These are phyloP conservation scores for Cephus rjabovi DNA, from an alignment of 2,888 invertebrate species.

Conservation along the genomic window DNA sequence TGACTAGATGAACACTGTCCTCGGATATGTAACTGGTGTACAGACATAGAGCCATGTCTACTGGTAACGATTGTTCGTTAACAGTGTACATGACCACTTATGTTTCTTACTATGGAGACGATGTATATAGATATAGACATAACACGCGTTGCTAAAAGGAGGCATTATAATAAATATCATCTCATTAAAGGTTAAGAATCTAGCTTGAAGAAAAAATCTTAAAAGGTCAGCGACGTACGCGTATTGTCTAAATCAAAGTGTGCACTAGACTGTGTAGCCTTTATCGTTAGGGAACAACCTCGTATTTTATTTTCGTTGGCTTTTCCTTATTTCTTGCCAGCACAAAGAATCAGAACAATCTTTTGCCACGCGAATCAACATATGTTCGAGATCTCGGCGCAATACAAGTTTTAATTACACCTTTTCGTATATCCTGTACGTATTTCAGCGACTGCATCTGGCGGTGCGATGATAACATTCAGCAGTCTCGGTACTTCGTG, in stretches of 20 bases:
- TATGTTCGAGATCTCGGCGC: constrained; percentile 27
- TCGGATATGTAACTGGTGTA: neutral
- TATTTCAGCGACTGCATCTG: constrained; percentile 47
- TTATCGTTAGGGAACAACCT: neutral
- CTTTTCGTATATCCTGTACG: constrained; percentile 30
- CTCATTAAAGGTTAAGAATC: neutral
- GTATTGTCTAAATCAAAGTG: neutral
- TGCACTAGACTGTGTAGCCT: neutral
- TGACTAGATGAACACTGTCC: neutral
- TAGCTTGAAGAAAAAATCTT: neutral
- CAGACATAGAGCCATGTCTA: neutral
- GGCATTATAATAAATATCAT: neutral
- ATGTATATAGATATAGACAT: neutral
- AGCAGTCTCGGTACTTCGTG: constrained; percentile 23
- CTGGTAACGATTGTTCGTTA: neutral
- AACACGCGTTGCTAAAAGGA: neutral
- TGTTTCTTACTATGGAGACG: neutral
- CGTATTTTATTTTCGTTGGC: neutral
- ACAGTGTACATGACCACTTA: neutral
- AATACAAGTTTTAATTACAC: constrained; percentile 55
- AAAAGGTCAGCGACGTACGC: neutral
- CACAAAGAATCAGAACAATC: neutral
- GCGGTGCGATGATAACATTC: constrained; percentile 53
- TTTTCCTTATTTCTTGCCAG: neutral
- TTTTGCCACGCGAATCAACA: neutral